Percentiles rank a stretch among this genome's conserved stretches.
These are phyloP conservation scores for Limonius californicus DNA, from an alignment of 1,140 invertebrate species.

Conservation along the genomic window DNA sequence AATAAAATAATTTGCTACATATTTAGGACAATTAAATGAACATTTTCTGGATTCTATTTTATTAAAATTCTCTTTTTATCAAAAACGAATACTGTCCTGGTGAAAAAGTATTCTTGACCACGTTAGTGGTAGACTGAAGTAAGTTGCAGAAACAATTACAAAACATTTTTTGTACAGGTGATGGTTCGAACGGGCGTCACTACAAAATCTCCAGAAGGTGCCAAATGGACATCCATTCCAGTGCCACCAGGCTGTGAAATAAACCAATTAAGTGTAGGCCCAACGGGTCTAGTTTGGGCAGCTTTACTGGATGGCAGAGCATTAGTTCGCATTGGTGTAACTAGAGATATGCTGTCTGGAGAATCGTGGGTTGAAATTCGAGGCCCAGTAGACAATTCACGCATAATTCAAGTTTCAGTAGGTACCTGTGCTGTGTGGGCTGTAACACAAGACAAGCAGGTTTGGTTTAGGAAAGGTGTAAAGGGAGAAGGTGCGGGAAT, in stretches of 20 bases:
- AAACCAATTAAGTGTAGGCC: slow-evolving; percentile 76
- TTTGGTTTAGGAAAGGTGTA: slow-evolving; percentile 64
- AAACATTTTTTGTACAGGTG: slow-evolving; percentile 54
- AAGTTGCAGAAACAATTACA: background rate
- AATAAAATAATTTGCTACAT: no score
- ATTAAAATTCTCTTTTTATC: no score
- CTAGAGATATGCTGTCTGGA: slow-evolving; percentile 49
- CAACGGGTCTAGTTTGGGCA: slow-evolving; percentile 81
- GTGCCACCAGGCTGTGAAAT: slow-evolving; percentile 74
- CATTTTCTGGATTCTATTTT: no score
- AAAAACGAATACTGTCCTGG: no score
- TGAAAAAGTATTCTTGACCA: no score
- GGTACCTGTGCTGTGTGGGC: slow-evolving; percentile 86
- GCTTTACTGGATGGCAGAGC: slow-evolving; percentile 76
- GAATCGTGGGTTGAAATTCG: slow-evolving; percentile 79
- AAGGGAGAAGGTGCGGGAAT: slow-evolving; percentile 64
- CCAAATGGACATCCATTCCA: slow-evolving; percentile 73
- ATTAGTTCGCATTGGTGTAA: slow-evolving; percentile 65
- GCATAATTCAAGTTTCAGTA: slow-evolving; percentile 73
- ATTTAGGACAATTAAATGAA: no score
- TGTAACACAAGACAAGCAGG: slow-evolving; percentile 71
- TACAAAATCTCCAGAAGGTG: slow-evolving; percentile 77
- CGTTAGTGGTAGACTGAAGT: no score
- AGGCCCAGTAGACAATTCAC: slow-evolving; percentile 63
- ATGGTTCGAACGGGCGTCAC: slow-evolving; percentile 80